phyloP scores from a whole-genome alignment of 2,113 vertebrate species.

The Loxodonta africana region DNA sequence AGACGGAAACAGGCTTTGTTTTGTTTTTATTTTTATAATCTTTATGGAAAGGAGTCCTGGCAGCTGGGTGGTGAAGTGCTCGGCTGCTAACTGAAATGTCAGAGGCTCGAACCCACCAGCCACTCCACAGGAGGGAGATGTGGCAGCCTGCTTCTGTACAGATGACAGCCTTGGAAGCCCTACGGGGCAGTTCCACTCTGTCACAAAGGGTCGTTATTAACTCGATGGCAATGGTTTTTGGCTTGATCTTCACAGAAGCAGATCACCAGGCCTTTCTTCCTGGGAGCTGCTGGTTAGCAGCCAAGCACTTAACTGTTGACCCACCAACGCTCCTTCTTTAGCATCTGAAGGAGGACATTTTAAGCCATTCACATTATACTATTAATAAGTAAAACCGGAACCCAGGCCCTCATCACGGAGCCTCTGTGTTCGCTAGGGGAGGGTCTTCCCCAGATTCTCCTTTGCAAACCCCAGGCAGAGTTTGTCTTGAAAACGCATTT shows the following conservation, averaged over 20 bases:
- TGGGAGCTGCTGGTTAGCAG: no score
- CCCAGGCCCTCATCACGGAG: not conserved
- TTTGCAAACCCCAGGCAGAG: fast-evolving
- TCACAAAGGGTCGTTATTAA: no score
- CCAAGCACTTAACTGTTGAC: no score
- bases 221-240: no score
- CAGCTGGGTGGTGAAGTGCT: not conserved
- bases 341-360: not conserved
- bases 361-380: fast-evolving
- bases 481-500: not conserved
- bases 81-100: not conserved
- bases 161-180: not conserved
- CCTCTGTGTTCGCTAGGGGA: fast-evolving
- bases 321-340: no score
- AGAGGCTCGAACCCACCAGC: not conserved
- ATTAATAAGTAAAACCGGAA: not conserved
- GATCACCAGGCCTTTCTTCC: no score
- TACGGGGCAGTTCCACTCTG: not conserved
- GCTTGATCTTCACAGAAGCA: no score
- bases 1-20: no score
- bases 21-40: no score
- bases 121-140: not conserved
- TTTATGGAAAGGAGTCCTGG: no score
- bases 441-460: fast-evolving
- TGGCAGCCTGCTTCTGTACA: not conserved